These are phyloP conservation scores for Pimephales promelas DNA, from an alignment of 2,113 vertebrate genomes.

Conservation along the genomic window DNA sequence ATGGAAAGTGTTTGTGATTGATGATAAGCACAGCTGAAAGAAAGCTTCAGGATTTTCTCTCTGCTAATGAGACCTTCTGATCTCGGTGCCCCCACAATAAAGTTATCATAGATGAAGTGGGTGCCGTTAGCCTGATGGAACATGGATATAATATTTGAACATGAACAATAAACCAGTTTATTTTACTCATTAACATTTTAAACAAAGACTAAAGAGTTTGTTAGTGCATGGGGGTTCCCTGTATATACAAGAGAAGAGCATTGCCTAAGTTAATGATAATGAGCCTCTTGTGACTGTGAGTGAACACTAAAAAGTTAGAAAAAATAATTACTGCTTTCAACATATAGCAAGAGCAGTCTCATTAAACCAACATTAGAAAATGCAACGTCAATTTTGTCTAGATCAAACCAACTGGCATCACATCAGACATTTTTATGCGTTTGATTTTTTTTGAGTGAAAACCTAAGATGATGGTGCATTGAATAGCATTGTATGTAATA, in stretches of 20 bases:
- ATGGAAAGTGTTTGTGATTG: conserved; percentile 28
- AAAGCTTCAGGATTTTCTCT: conserved; percentile 22
- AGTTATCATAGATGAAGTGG: conserved; percentile 20
- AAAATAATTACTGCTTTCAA: neutral
- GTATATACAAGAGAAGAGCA: neutral
- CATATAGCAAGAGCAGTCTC: neutral
- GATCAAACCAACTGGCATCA: too few relatives aligned
- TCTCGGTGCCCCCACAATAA: conserved; percentile 3
- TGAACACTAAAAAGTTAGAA: neutral
- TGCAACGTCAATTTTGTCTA: too few relatives aligned
- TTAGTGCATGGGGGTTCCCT: too few relatives aligned
- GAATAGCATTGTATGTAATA: neutral
- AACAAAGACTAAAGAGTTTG: neutral
- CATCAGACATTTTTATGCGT: too few relatives aligned
- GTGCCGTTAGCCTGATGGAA: neutral
- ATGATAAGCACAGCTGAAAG: conserved; percentile 41
- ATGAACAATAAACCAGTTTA: neutral
- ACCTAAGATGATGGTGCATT: neutral
- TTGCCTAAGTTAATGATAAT: neutral
- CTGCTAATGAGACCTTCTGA: conserved; percentile 10
- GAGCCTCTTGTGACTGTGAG: neutral
- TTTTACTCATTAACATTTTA: neutral
- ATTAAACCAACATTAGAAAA: neutral
- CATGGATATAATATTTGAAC: neutral
- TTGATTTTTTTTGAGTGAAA: too few relatives aligned